These are phyloP conservation scores for Ips nitidus DNA, from an alignment of 1,140 invertebrate species.

Conservation along the genomic window DNA sequence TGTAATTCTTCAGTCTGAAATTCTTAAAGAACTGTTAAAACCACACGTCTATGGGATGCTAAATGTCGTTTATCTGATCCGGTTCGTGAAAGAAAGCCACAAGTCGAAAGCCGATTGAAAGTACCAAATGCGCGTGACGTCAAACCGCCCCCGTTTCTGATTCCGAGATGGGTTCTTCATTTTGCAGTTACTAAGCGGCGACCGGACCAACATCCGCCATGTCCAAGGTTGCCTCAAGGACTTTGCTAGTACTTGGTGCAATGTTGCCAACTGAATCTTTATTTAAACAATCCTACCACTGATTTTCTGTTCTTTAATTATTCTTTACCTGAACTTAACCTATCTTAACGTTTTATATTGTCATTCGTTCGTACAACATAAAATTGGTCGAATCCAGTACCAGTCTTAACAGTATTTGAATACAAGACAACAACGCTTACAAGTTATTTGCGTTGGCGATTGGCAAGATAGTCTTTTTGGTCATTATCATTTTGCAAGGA, in stretches of 20 bases:
- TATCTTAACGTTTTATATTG: no score
- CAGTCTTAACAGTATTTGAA: no score
- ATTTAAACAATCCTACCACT: neutral
- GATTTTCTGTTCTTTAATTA: no score
- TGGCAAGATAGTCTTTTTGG: neutral
- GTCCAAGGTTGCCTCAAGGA: slow-evolving; percentile 20
- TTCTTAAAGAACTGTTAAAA: no score
- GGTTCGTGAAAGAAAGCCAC: no score
- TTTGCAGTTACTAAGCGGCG: slow-evolving; percentile 24
- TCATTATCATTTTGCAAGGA: slow-evolving; percentile 9
- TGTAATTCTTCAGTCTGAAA: no score
- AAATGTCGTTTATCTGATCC: no score
- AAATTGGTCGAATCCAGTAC: no score
- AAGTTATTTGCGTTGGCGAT: slow-evolving; percentile 8
- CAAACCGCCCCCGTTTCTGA: slow-evolving; percentile 18
- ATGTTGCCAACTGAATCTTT: neutral
- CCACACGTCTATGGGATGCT: no score
- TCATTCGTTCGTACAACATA: no score
- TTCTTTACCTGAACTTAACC: no score
- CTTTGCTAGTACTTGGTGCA: neutral
- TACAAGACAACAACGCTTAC: no score
- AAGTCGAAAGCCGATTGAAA: slow-evolving; percentile 1
- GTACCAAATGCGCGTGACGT: slow-evolving; percentile 10
- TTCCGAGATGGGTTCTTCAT: slow-evolving; percentile 8
- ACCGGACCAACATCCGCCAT: slow-evolving; percentile 7